Conservation (phyloP, 2,888 invertebrate genomes). For the Drosophila algonquin region DNA sequence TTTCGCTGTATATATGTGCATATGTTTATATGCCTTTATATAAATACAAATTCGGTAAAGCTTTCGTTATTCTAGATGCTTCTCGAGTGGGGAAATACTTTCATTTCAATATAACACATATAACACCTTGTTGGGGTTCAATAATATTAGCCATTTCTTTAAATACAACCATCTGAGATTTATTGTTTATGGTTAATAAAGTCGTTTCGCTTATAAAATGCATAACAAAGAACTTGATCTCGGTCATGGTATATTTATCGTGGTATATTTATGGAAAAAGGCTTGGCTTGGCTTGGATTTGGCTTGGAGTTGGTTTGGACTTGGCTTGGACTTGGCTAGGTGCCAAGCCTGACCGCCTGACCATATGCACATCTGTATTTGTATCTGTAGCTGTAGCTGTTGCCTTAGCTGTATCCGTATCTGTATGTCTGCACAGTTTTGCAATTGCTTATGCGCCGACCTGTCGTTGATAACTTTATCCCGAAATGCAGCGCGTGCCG, state of each 20-base stretch:
- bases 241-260: neutral
- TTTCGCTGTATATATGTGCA: neutral
- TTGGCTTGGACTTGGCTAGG: conserved; percentile 38
- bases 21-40: neutral
- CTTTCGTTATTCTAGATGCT: neutral
- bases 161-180: neutral
- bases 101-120: neutral
- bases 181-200: neutral
- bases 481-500: conserved; percentile 83
- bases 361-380: conserved; percentile 35
- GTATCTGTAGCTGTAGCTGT: no score
- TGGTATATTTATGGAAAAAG: conserved; percentile 36
- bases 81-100: neutral
- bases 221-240: neutral
- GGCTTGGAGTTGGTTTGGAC: conserved; percentile 33
- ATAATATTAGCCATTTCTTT: neutral
- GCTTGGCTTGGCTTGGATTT: conserved; percentile 30
- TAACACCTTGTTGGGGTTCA: no score
- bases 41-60: neutral
- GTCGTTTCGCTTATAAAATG: neutral
- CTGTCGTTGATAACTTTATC: conserved; percentile 66
- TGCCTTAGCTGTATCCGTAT: no score
- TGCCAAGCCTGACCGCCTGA: conserved; percentile 22
- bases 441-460: conserved; percentile 49
- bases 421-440: conserved; percentile 4